Evolutionary conservation across 2,888 invertebrate genomes (phyloP).

Genomic region (Diarsia mendica): DNA sequence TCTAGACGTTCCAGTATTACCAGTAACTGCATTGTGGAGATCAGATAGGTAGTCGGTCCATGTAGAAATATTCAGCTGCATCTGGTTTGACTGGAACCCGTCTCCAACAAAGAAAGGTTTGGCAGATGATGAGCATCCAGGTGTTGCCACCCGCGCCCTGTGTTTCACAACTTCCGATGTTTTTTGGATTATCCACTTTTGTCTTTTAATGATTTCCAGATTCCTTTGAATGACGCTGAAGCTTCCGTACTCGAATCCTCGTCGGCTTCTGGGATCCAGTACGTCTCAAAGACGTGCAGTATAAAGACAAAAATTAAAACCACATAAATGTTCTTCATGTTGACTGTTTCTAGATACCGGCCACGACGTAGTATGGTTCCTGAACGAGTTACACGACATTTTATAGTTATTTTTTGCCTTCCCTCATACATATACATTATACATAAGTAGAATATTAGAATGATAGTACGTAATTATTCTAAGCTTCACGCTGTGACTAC

Average conservation of each 20-base stretch:
- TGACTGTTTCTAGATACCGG: background rate
- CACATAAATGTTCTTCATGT: background rate
- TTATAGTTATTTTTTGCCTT: background rate
- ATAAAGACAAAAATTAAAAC: background rate
- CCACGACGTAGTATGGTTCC: background rate
- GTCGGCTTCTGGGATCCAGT: background rate
- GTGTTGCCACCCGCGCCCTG: background rate
- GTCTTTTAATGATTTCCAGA: conserved; percentile 4
- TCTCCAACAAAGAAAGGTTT: background rate
- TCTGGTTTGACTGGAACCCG: background rate
- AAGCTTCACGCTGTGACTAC: no score
- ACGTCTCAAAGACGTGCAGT: background rate
- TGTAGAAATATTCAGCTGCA: background rate
- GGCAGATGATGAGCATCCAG: background rate
- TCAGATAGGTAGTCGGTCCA: background rate
- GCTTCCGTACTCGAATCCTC: background rate
- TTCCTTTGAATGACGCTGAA: background rate
- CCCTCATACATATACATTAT: no score
- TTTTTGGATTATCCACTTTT: background rate
- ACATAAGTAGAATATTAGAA: no score
- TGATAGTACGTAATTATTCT: no score
- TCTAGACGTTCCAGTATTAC: background rate
- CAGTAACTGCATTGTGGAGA: background rate
- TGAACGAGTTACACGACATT: background rate
- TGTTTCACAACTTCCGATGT: background rate